Evolutionary conservation across 1,140 invertebrate species (phyloP).

Genomic region (Orussus abietinus): DNA sequence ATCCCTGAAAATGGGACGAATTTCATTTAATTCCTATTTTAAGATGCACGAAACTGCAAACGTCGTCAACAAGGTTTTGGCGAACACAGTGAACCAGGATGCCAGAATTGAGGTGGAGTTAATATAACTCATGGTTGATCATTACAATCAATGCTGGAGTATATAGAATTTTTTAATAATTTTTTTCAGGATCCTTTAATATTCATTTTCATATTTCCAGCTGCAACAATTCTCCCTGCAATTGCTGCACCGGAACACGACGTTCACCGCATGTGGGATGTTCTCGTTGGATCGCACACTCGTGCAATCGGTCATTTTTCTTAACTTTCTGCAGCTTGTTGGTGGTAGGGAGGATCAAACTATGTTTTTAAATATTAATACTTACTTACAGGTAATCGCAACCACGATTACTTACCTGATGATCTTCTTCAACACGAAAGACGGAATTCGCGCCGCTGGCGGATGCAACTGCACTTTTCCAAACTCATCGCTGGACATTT

Average conservation of each 20-base stretch:
- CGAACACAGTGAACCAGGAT: conserved; percentile 8
- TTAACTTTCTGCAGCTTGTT: too few species aligned
- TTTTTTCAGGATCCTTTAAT: neutral
- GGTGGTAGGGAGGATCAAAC: conserved; percentile 5
- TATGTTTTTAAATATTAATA: conserved; percentile 1
- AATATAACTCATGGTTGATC: too few species aligned
- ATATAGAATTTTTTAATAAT: too few species aligned
- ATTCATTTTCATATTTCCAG: conserved; percentile 31
- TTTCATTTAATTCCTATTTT: conserved; percentile 10
- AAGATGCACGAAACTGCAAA: conserved; percentile 14
- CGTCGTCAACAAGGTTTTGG: conserved; percentile 18
- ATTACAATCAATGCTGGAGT: too few species aligned
- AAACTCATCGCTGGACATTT: too few species aligned
- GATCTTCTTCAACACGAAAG: conserved; percentile 44
- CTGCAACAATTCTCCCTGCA: conserved; percentile 52
- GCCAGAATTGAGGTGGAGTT: conserved; percentile 16
- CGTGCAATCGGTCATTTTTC: conserved; percentile 46
- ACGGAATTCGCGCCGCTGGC: neutral
- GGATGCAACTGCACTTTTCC: conserved; percentile 5
- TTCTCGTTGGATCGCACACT: conserved; percentile 48
- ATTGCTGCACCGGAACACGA: conserved; percentile 45
- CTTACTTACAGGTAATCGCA: conserved; percentile 36
- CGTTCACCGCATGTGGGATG: conserved; percentile 47
- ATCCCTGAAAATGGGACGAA: neutral
- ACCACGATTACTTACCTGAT: conserved; percentile 45